These are phyloP conservation scores for Ornithoptera alexandrae DNA, from an alignment of 2,888 invertebrate species.

Conservation along the genomic window DNA sequence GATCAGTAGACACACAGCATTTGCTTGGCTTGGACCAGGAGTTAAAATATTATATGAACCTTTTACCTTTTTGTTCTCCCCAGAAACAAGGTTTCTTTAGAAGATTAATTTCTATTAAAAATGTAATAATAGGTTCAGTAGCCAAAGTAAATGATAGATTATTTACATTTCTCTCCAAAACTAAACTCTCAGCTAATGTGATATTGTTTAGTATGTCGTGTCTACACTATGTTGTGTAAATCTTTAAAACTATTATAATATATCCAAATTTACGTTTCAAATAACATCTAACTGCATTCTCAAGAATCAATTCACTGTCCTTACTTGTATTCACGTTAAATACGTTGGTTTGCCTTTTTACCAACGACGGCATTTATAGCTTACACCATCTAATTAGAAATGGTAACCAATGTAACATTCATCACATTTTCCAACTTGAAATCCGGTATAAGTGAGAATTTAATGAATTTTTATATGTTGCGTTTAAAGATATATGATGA, in stretches of 20 bases:
- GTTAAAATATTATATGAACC: too few species aligned
- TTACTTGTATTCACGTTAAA: background rate
- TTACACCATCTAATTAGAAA: background rate
- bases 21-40: too few species aligned
- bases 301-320: background rate
- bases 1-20: too few species aligned
- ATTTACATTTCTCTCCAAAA: too few species aligned
- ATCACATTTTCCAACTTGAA: background rate
- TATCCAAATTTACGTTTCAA: background rate
- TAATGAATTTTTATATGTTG: background rate
- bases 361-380: constrained; percentile 2
- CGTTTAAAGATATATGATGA: background rate
- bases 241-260: background rate
- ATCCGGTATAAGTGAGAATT: background rate
- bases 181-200: too few species aligned
- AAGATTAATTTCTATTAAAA: too few species aligned
- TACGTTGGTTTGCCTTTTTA: background rate
- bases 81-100: too few species aligned
- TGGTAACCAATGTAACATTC: background rate
- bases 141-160: too few species aligned
- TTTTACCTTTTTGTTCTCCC: too few species aligned
- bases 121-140: too few species aligned
- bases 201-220: background rate
- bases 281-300: background rate
- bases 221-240: background rate